Percentiles rank a stretch among this genome's conserved stretches.
Evolutionary conservation across 2,797 vertebrate genomes (phyloP).

Genomic region (Paratrypauchen microcephalus): DNA sequence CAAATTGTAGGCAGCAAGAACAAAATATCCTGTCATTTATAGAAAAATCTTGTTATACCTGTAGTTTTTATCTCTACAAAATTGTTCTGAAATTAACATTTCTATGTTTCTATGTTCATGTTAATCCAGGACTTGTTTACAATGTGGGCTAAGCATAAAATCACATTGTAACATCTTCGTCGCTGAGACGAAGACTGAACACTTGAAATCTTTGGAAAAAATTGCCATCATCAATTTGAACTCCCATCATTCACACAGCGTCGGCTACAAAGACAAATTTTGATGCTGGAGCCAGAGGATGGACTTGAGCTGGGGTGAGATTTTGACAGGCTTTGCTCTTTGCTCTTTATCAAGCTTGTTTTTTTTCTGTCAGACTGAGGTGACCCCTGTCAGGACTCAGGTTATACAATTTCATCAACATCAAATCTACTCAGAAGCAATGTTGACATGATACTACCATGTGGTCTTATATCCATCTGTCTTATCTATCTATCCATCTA

Average conservation of each 20-base stretch:
- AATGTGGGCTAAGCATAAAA: too few relatives aligned
- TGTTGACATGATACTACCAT: too few relatives aligned
- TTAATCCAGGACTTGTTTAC: too few relatives aligned
- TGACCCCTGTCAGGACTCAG: conserved; percentile 27
- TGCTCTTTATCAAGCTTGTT: background rate
- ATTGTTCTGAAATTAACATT: too few relatives aligned
- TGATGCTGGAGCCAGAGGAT: conserved; percentile 32
- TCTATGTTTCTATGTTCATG: too few relatives aligned
- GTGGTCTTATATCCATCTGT: too few relatives aligned
- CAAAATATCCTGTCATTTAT: too few relatives aligned
- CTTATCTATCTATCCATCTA: too few relatives aligned
- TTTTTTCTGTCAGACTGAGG: conserved; percentile 20
- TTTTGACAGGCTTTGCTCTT: conserved; percentile 34
- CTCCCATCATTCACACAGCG: conserved; percentile 29
- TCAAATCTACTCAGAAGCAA: too few relatives aligned
- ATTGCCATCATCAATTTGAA: conserved; percentile 16
- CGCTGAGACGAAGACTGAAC: background rate
- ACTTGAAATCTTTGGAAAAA: background rate
- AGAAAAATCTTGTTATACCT: too few relatives aligned
- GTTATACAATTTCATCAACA: conserved; percentile 36
- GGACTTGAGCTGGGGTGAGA: conserved; percentile 25
- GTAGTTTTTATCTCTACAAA: too few relatives aligned
- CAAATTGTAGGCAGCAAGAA: too few relatives aligned
- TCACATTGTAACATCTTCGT: background rate
- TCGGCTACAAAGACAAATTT: conserved; percentile 48